Evolutionary conservation across 1,140 invertebrate species (phyloP).

Genomic region (Drosophila bifasciata): DNA sequence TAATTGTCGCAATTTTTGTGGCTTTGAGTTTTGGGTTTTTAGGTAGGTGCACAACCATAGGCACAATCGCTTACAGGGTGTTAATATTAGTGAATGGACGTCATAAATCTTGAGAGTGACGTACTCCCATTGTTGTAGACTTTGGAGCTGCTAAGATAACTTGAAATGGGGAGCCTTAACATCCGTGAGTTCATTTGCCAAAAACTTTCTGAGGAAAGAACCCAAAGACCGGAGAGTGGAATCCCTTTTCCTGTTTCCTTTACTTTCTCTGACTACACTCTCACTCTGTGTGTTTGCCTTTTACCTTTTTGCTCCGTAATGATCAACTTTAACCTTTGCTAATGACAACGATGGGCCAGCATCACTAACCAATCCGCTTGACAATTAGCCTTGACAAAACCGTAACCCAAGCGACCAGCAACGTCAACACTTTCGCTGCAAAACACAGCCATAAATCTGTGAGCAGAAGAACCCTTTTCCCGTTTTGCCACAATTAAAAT

Average conservation of each 20-base stretch:
- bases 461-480: slow-evolving; percentile 14
- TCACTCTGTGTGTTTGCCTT: slow-evolving; percentile 32
- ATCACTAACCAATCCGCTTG: slow-evolving; percentile 34
- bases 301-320: slow-evolving; percentile 50
- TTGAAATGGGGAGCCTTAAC: too few species aligned
- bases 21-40: slow-evolving; percentile 23
- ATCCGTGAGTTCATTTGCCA: too few species aligned
- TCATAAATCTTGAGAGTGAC: background rate
- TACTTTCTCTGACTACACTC: slow-evolving; percentile 21
- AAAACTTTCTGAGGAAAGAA: too few species aligned
- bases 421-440: slow-evolving; percentile 70
- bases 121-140: too few species aligned
- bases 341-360: slow-evolving; percentile 61
- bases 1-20: slow-evolving; percentile 76
- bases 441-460: slow-evolving; percentile 36
- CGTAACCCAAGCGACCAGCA: slow-evolving; percentile 26
- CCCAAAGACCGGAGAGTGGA: too few species aligned
- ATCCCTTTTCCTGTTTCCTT: background rate
- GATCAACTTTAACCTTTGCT: slow-evolving; percentile 71
- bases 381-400: slow-evolving; percentile 44
- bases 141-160: too few species aligned
- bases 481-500: slow-evolving; percentile 76
- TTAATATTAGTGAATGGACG: too few species aligned
- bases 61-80: background rate
- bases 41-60: slow-evolving; percentile 1